phyloP scores from a whole-genome alignment of 2,888 invertebrate species.

The Agriotes lineatus region DNA sequence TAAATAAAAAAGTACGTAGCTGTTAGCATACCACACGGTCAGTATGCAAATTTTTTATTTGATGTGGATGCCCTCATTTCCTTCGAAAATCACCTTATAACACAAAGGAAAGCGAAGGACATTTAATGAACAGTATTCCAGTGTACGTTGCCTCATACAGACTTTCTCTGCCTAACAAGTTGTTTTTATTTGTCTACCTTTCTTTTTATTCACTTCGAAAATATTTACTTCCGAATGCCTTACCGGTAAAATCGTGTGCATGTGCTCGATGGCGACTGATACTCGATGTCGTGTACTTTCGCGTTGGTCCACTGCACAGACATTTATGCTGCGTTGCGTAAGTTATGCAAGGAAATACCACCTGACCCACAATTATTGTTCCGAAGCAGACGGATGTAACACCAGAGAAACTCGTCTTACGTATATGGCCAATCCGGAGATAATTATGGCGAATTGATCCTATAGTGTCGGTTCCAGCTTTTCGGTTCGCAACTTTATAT shows the following conservation, averaged over 20 bases:
- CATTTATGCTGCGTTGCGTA: conserved; percentile 28
- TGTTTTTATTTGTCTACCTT: conserved; percentile 46
- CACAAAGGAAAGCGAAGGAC: conserved; percentile 40
- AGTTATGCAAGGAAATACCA: conserved; percentile 38
- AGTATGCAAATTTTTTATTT: too few relatives aligned
- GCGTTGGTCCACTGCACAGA: conserved; percentile 24
- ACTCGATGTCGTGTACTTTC: background rate
- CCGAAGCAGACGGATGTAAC: conserved; percentile 23
- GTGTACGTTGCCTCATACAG: conserved; percentile 42
- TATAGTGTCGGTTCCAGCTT: too few relatives aligned
- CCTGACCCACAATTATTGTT: conserved; percentile 38
- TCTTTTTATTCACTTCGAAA: conserved; percentile 36
- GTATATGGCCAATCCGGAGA: conserved; percentile 7
- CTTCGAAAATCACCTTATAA: conserved; percentile 18
- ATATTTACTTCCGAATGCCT: conserved; percentile 35
- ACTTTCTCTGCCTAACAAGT: conserved; percentile 51
- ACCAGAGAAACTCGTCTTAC: conserved; percentile 21
- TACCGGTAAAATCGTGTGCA: conserved; percentile 9
- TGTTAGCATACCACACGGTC: too few relatives aligned
- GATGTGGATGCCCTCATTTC: too few relatives aligned
- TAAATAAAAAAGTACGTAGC: too few relatives aligned
- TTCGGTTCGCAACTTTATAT: too few relatives aligned
- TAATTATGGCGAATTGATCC: background rate
- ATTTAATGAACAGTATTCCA: conserved; percentile 33
- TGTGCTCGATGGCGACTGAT: background rate